Conservation (phyloP, 2,797 vertebrate genomes). For the Trematomus bernacchii region DNA sequence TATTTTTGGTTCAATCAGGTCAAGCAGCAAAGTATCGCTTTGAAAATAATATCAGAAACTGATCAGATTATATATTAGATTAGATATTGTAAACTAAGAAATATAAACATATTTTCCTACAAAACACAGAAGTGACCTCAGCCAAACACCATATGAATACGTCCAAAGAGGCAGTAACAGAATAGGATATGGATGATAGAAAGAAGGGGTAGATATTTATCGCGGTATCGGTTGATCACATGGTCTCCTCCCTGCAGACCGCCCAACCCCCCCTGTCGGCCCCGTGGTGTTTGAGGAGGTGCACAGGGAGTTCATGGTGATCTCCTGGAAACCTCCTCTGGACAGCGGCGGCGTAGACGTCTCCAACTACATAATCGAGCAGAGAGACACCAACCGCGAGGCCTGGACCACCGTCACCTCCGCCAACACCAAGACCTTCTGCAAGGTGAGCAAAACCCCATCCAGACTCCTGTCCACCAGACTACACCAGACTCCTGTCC, state of each 20-base stretch:
- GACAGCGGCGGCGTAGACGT: conserved; percentile 94
- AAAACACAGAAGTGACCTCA: background rate
- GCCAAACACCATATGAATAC: background rate
- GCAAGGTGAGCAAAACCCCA: conserved; percentile 85
- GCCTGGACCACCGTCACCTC: conserved; percentile 96
- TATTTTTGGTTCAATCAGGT: too few relatives aligned
- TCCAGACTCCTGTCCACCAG: too few relatives aligned
- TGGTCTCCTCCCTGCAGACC: conserved; percentile 83
- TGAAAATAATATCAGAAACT: too few relatives aligned
- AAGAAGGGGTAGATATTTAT: background rate
- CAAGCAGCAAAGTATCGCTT: too few relatives aligned
- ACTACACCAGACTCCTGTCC: too few relatives aligned
- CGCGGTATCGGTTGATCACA: background rate
- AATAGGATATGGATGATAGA: background rate
- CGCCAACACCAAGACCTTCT: conserved; percentile 91
- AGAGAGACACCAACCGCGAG: conserved; percentile 93
- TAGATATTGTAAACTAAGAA: too few relatives aligned
- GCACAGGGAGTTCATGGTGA: conserved; percentile 94
- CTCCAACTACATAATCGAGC: conserved; percentile 98
- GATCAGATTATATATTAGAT: too few relatives aligned
- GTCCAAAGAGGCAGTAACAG: background rate
- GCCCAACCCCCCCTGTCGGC: conserved; percentile 94
- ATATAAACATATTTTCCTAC: too few relatives aligned
- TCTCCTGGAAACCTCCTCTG: conserved; percentile 98
- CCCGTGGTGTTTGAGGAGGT: conserved; percentile 97